Evolutionary conservation across 2,797 vertebrate genomes (phyloP).

Genomic region (Rhadinocentrus ornatus): DNA sequence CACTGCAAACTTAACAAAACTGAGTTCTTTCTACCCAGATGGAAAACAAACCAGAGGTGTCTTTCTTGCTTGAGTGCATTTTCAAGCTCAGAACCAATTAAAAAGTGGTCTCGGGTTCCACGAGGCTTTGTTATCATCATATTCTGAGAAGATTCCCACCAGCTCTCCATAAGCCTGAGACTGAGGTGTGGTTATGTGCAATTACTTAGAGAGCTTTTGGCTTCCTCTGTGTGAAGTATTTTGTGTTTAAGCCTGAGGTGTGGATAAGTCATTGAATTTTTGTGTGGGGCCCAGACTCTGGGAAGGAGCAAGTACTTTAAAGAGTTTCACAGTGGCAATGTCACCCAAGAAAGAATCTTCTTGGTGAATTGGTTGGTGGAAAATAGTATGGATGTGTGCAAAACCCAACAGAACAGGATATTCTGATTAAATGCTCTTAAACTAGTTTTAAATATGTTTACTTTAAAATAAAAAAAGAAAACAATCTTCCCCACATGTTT

Average conservation of each 20-base stretch:
- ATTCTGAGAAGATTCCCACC: constrained; percentile 17
- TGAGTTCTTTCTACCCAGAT: constrained; percentile 13
- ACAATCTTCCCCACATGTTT: background rate
- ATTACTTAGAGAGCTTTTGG: constrained; percentile 31
- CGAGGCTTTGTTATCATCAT: constrained; percentile 34
- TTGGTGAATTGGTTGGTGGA: background rate
- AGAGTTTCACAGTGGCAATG: constrained; percentile 11
- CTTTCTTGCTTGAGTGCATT: constrained; percentile 38
- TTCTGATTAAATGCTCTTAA: constrained; percentile 3
- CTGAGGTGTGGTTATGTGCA: constrained; percentile 25
- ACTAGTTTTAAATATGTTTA: constrained; percentile 6
- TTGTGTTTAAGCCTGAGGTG: constrained; percentile 24
- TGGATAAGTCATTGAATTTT: constrained; percentile 14
- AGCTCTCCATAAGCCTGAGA: constrained; percentile 14
- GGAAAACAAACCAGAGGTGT: constrained; percentile 43
- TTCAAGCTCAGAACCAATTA: constrained; percentile 47
- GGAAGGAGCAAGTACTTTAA: constrained; percentile 20
- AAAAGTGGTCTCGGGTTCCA: constrained; percentile 31
- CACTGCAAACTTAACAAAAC: constrained; percentile 13
- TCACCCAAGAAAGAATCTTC: constrained; percentile 10
- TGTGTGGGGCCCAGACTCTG: constrained; percentile 1
- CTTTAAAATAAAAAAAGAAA: constrained; percentile 24
- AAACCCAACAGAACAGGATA: background rate
- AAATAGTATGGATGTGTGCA: background rate
- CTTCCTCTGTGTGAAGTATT: constrained; percentile 17